Evolutionary conservation across 1,140 invertebrate genomes (phyloP), one percentile per base, ranked within the genome.

Genomic region (Bombus consobrinus): DNA sequence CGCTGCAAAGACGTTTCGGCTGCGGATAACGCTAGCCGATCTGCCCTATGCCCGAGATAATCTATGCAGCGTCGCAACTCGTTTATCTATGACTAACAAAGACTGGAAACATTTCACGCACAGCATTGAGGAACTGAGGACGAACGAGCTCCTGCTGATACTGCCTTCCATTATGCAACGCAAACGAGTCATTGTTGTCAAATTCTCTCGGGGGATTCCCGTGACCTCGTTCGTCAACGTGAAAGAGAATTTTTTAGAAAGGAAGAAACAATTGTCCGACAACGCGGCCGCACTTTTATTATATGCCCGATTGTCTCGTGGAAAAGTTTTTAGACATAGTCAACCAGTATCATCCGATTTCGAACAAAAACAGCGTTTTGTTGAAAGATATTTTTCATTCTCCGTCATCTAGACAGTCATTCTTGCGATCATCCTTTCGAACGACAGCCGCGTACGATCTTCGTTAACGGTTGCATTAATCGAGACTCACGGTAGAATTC

Each of bases 101-200:
- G 32, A 34, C 15, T 39, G 41, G 13, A 28, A 34, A 64, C 57
- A 32, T 25, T 64, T 32, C 34, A 41, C 39, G 32, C 34, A 32
- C 34, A 15, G 53, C 4, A 34, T 1, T 1, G 3, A 10, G 32
- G 0, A 75, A 28, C 15, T 28, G 41, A 34, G 41, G 22, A 13
- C 34, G 66, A 84, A 59, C 53, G 43, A 6, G 39, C 41, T 53
- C 32, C 28, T 32, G 53, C 37, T 41, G 43, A 76, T 47, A 43
- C n/a, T 37, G 32, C 41, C 18, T 34, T 68, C 43, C 59, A 34
- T 78, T 69, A 53, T 25, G 75, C 22, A 37, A 77, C 59, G 43
- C 73, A 66, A 83, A 76, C 59, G 81, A 76, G 72, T 76, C 72
- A 47, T 53, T 53, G 81, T 83, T 83, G 76, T 76, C 41, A 83